Percentiles rank a stretch among this genome's conserved stretches.
These are phyloP conservation scores for Agrilus biguttatus DNA, from an alignment of 2,888 invertebrate species.

Conservation along the genomic window DNA sequence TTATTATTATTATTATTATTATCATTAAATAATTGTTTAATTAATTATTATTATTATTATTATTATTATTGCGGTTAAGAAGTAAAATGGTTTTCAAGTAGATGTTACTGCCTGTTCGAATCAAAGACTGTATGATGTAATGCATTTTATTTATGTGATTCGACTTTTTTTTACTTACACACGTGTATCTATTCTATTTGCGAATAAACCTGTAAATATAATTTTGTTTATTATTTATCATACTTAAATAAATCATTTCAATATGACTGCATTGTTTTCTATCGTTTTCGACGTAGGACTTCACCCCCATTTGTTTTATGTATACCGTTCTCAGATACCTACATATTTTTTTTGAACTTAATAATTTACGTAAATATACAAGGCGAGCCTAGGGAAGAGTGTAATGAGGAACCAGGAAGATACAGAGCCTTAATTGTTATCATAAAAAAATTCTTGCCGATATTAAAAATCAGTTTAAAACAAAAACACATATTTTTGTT, in stretches of 20 bases:
- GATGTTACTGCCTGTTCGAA: slow-evolving; percentile 19
- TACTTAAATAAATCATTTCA: not conserved
- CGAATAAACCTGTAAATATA: slow-evolving; percentile 28
- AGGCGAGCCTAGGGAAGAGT: too few species aligned
- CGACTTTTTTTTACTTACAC: slow-evolving; percentile 22
- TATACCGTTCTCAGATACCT: too few species aligned
- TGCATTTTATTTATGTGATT: slow-evolving; percentile 23
- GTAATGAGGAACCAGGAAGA: too few species aligned
- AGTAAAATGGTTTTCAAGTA: too few species aligned
- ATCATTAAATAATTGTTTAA: slow-evolving; percentile 18
- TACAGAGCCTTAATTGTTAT: too few species aligned
- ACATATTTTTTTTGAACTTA: too few species aligned
- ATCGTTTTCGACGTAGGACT: not conserved
- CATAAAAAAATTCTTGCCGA: too few species aligned
- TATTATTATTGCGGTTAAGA: too few species aligned
- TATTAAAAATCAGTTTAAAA: too few species aligned
- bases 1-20: slow-evolving; percentile 14
- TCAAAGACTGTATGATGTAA: slow-evolving; percentile 21
- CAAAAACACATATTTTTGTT: too few species aligned
- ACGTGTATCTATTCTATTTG: slow-evolving; percentile 24
- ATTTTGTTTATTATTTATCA: slow-evolving; percentile 4
- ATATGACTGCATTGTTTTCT: not conserved
- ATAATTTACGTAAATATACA: too few species aligned
- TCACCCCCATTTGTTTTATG: too few species aligned
- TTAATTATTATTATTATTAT: slow-evolving; percentile 14